These are phyloP conservation scores for Torymus auratus DNA, from an alignment of 2,888 invertebrate genomes.

Conservation along the genomic window DNA sequence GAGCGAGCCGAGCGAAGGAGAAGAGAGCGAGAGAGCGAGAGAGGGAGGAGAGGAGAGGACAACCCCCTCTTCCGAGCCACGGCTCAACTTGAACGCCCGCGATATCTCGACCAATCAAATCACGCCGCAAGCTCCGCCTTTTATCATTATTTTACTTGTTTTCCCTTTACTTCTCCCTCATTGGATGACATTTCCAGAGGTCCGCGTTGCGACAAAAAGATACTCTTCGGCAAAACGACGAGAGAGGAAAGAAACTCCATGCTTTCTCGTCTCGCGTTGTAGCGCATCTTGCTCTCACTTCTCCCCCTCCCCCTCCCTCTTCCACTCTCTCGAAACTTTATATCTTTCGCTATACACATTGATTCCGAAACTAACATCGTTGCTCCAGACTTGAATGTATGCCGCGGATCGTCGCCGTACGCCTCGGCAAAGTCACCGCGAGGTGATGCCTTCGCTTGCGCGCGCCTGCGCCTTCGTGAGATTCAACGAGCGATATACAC, in stretches of 20 bases:
- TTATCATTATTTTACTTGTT: constrained; percentile 78
- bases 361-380: constrained; percentile 43
- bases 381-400: constrained; percentile 29
- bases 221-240: constrained; percentile 28
- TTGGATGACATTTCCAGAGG: constrained; percentile 75
- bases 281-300: not conserved
- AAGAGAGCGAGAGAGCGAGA: constrained; percentile 53
- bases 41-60: constrained; percentile 64
- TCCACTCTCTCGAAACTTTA: not conserved
- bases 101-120: constrained; percentile 77
- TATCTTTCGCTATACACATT: constrained; percentile 20
- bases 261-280: not conserved
- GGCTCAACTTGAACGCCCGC: constrained; percentile 74
- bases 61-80: constrained; percentile 66
- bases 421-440: not conserved
- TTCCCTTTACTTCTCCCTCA: constrained; percentile 76
- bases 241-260: constrained; percentile 13
- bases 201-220: constrained; percentile 61
- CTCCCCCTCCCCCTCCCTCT: not conserved
- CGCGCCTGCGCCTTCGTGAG: not conserved
- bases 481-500: constrained; percentile 16
- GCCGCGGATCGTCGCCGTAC: not conserved
- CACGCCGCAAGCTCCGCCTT: constrained; percentile 76
- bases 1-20: constrained; percentile 54
- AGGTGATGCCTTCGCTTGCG: constrained; percentile 1